Percentiles rank a stretch among this genome's conserved stretches.
These are phyloP conservation scores for Gallinago paraguaiae DNA, from an alignment of 2,113 vertebrate species.

Conservation along the genomic window DNA sequence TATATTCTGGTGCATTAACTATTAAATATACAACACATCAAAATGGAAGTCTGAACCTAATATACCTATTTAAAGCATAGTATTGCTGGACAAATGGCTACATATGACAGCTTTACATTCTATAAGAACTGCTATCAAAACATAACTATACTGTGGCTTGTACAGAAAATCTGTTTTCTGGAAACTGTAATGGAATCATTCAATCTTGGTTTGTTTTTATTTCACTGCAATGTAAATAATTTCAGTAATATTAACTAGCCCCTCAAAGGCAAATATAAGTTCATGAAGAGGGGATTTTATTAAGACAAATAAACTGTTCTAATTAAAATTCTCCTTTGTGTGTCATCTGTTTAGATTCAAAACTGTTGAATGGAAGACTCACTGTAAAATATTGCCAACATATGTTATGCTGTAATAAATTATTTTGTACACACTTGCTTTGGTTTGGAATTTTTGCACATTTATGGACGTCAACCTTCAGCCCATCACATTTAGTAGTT, in stretches of 20 bases:
- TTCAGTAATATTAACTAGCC: constrained; percentile 66
- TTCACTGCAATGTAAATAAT: constrained; percentile 74
- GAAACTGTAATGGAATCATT: constrained; percentile 59
- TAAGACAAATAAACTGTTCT: constrained; percentile 69
- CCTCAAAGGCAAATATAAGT: constrained; percentile 64
- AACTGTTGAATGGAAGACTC: constrained; percentile 67
- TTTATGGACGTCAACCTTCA: background rate
- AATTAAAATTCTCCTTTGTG: constrained; percentile 66
- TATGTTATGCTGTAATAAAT: constrained; percentile 82
- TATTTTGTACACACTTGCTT: constrained; percentile 79
- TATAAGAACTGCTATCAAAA: constrained; percentile 59
- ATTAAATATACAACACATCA: constrained; percentile 34
- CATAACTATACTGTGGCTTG: constrained; percentile 66
- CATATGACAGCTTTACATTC: constrained; percentile 51
- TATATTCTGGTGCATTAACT: constrained; percentile 39
- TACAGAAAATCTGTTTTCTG: constrained; percentile 61
- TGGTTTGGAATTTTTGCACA: background rate
- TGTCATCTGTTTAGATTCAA: constrained; percentile 69
- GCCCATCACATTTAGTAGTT: background rate
- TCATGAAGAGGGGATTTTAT: constrained; percentile 70
- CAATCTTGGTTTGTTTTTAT: constrained; percentile 55
- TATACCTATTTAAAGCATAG: constrained; percentile 59
- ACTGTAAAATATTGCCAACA: constrained; percentile 76
- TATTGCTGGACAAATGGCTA: constrained; percentile 47
- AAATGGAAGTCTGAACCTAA: constrained; percentile 51